These are phyloP conservation scores for Cyclargus thomasi DNA, from an alignment of 1,140 invertebrate genomes.

Conservation along the genomic window DNA sequence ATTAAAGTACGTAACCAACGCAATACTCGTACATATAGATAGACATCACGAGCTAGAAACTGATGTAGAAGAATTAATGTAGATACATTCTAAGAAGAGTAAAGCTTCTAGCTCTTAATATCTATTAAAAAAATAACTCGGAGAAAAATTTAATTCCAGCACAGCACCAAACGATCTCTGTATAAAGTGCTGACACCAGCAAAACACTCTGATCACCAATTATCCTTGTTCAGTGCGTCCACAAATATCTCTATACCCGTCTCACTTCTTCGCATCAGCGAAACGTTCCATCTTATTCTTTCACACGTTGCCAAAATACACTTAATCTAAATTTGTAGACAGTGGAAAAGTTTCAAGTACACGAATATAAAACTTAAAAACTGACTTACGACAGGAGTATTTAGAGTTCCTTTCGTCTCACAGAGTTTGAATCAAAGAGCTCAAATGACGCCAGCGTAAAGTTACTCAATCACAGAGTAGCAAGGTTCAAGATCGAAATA, in stretches of 20 bases:
- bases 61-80: too few species aligned
- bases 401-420: conserved; percentile 5
- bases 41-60: too few species aligned
- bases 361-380: neutral
- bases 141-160: conserved; percentile 31
- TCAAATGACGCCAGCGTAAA: neutral
- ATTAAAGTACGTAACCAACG: too few species aligned
- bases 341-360: conserved; percentile 24
- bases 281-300: conserved; percentile 33
- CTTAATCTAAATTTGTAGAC: conserved; percentile 42
- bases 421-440: neutral
- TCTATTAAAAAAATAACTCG: neutral
- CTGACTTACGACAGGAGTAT: neutral
- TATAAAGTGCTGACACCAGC: conserved; percentile 60
- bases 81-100: too few species aligned
- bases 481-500: conserved; percentile 5
- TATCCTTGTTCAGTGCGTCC: conserved; percentile 52
- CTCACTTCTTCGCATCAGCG: conserved; percentile 36
- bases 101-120: too few species aligned
- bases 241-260: conserved; percentile 43
- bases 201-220: conserved; percentile 70
- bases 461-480: neutral
- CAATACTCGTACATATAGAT: too few species aligned
- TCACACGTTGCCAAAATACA: conserved; percentile 39
- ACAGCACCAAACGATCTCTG: conserved; percentile 50